phyloP scores from a whole-genome alignment of 1,140 invertebrate genomes.

The Macrobrachium nipponense region DNA sequence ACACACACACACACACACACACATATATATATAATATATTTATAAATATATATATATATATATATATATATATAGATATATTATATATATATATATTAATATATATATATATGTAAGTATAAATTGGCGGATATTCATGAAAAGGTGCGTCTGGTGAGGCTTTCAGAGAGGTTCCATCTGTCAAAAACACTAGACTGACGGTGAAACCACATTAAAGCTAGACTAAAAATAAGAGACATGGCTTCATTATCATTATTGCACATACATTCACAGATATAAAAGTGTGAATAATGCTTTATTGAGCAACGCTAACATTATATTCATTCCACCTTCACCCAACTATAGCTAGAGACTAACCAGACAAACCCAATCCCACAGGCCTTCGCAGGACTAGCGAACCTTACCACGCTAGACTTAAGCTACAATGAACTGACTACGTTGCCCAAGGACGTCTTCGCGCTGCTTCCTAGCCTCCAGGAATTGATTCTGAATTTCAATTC shows the following conservation, averaged over 20 bases:
- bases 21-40: not conserved
- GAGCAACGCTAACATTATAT: not conserved
- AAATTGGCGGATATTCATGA: not conserved
- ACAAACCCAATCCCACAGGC: not conserved
- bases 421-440: constrained; percentile 23
- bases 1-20: constrained; percentile 2
- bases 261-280: not conserved
- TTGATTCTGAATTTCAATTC: constrained; percentile 21
- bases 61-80: too few species aligned
- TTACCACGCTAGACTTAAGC: constrained; percentile 43
- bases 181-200: not conserved
- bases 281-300: not conserved
- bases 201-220: not conserved
- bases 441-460: not conserved
- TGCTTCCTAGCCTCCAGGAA: not conserved
- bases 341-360: not conserved
- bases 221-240: too few species aligned
- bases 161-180: not conserved
- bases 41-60: too few species aligned
- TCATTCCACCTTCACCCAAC: not conserved
- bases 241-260: not conserved
- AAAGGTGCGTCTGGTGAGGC: not conserved
- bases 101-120: not conserved
- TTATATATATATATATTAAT: not conserved
- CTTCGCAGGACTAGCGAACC: constrained; percentile 16